Conservation (phyloP, 1,140 invertebrate species). For the Oedothorax gibbosus region DNA sequence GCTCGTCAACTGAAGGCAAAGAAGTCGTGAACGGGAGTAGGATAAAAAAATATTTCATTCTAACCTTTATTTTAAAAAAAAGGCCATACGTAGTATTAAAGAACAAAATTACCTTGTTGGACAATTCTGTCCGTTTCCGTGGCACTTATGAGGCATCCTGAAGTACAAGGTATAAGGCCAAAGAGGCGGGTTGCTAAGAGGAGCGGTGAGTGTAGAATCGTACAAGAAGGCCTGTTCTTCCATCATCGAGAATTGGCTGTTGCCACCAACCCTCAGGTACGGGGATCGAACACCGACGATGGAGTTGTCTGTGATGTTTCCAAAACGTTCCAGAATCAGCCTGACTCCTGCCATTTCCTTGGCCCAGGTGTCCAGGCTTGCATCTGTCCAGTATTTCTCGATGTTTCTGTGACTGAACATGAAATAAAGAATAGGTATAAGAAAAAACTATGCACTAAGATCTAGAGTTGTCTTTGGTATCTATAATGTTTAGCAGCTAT, state of each 20-base stretch:
- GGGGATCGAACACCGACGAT: constrained; percentile 94
- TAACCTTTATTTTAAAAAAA: too few relatives aligned
- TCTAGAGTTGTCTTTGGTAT: too few relatives aligned
- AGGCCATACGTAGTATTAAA: too few relatives aligned
- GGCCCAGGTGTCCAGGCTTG: constrained; percentile 93
- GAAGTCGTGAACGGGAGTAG: too few relatives aligned
- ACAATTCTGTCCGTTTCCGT: constrained; percentile 90
- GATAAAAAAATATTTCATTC: too few relatives aligned
- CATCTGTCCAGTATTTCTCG: constrained; percentile 94
- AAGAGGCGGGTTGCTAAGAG: constrained; percentile 89
- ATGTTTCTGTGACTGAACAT: constrained; percentile 85
- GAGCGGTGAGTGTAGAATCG: constrained; percentile 95
- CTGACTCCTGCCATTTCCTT: constrained; percentile 97
- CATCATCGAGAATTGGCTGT: constrained; percentile 98
- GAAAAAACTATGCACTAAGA: too few relatives aligned
- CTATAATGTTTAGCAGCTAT: too few relatives aligned
- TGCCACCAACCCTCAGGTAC: constrained; percentile 91
- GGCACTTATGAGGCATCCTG: constrained; percentile 94
- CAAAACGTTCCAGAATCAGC: constrained; percentile 91
- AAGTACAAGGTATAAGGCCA: constrained; percentile 99
- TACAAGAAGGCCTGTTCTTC: constrained; percentile 96
- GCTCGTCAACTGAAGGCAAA: too few relatives aligned
- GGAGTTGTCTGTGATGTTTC: constrained; percentile 93
- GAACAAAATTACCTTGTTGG: constrained; percentile 74
- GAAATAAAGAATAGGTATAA: background rate